Percentiles rank a stretch among this genome's conserved stretches.
These are phyloP conservation scores for Dendrolimus punctatus DNA, from an alignment of 1,140 invertebrate genomes.

Conservation along the genomic window DNA sequence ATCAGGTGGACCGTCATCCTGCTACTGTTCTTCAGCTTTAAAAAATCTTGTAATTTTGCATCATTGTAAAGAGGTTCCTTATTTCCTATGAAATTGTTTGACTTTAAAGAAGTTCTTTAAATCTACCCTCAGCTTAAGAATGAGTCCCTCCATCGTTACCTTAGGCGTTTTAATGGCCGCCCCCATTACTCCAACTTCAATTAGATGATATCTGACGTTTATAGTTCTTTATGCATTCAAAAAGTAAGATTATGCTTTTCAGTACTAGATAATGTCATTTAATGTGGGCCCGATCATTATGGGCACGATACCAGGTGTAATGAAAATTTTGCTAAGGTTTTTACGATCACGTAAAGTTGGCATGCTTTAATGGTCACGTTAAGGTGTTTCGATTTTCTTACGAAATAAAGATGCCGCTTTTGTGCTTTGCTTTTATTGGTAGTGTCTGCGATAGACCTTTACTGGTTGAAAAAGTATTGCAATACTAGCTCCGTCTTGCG, in stretches of 20 bases:
- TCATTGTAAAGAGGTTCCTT: too few species aligned
- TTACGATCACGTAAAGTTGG: constrained; percentile 26
- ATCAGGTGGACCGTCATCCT: too few species aligned
- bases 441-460: background rate
- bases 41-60: too few species aligned
- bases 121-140: too few species aligned
- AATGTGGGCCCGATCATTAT: constrained; percentile 59
- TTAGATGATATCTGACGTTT: constrained; percentile 70
- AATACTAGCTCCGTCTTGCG: too few species aligned
- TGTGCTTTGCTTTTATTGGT: background rate
- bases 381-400: too few species aligned
- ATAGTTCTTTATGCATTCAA: constrained; percentile 69
- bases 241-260: constrained; percentile 56
- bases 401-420: too few species aligned
- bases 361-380: constrained; percentile 16
- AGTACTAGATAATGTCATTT: constrained; percentile 58
- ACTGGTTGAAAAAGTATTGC: too few species aligned
- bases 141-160: too few species aligned
- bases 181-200: constrained; percentile 57
- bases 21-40: too few species aligned
- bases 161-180: constrained; percentile 1
- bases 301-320: constrained; percentile 38
- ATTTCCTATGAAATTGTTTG: too few species aligned
- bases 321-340: constrained; percentile 54
- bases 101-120: too few species aligned